Conservation (phyloP, 1,140 invertebrate genomes). For the Kradibia gibbosae region DNA sequence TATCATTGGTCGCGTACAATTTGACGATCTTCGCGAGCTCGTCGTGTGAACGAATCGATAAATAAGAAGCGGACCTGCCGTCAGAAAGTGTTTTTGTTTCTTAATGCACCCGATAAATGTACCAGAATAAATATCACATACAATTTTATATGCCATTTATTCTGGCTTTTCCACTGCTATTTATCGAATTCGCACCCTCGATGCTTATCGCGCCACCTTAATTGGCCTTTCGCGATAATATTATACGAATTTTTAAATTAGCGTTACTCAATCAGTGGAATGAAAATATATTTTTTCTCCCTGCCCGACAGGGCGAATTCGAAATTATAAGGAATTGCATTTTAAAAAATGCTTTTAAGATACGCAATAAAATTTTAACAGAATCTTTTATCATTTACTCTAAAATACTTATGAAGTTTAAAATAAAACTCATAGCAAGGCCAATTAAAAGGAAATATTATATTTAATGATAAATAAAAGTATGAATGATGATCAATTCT, state of each 20-base stretch:
- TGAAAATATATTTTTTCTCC: no score
- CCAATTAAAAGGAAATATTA: no score
- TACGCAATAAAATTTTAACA: not conserved
- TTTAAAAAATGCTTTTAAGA: not conserved
- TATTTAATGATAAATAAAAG: no score
- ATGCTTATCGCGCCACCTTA: not conserved
- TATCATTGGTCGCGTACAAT: conserved; percentile 15
- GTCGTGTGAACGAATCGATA: not conserved
- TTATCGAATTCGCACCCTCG: conserved; percentile 12
- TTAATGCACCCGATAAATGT: conserved; percentile 7
- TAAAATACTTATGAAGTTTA: no score
- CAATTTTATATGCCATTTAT: not conserved
- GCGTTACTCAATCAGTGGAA: not conserved
- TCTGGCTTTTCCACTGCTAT: not conserved
- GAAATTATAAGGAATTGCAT: not conserved
- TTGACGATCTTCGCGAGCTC: conserved; percentile 6
- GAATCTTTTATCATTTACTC: no score
- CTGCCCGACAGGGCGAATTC: not conserved
- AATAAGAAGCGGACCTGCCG: not conserved
- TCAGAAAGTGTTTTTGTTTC: not conserved
- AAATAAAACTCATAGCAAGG: no score
- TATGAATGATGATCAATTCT: no score
- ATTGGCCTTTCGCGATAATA: not conserved
- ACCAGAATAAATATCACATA: no score
- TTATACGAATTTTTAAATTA: not conserved